These are phyloP conservation scores for Cygnus atratus DNA, from an alignment of 2,113 vertebrate species.

Conservation along the genomic window DNA sequence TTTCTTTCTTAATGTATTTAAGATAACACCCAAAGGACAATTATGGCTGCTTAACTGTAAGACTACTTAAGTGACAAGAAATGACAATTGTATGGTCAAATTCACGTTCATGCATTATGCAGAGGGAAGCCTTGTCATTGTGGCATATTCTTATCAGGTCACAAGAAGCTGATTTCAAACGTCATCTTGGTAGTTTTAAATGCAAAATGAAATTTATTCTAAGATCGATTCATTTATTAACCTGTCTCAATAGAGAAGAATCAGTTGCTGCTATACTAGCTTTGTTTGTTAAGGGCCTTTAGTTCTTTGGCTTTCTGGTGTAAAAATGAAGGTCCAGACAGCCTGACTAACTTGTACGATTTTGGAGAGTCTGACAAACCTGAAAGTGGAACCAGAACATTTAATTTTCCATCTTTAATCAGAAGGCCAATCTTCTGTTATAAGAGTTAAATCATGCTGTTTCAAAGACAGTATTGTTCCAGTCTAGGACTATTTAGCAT, in stretches of 20 bases:
- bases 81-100: slow-evolving; percentile 61
- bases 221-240: background rate
- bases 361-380: background rate
- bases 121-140: background rate
- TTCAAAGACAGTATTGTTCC: background rate
- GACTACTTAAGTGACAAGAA: slow-evolving; percentile 52
- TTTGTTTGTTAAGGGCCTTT: background rate
- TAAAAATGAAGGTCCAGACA: accelerated
- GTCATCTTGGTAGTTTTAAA: background rate
- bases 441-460: background rate
- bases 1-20: slow-evolving; percentile 72
- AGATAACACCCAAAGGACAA: slow-evolving; percentile 70
- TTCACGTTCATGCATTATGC: slow-evolving; percentile 4
- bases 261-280: background rate
- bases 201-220: background rate
- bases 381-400: background rate
- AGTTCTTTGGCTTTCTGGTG: background rate
- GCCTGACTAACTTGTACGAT: background rate
- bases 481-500: slow-evolving; percentile 14
- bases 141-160: background rate
- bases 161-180: background rate
- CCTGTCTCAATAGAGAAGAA: background rate
- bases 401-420: background rate
- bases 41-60: slow-evolving; percentile 53
- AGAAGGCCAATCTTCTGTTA: background rate